A percentile compares a stretch with the other conserved stretches of the same genome.
phyloP scores from a whole-genome alignment of 2,888 invertebrate genomes.

The Drosophila borealis region DNA sequence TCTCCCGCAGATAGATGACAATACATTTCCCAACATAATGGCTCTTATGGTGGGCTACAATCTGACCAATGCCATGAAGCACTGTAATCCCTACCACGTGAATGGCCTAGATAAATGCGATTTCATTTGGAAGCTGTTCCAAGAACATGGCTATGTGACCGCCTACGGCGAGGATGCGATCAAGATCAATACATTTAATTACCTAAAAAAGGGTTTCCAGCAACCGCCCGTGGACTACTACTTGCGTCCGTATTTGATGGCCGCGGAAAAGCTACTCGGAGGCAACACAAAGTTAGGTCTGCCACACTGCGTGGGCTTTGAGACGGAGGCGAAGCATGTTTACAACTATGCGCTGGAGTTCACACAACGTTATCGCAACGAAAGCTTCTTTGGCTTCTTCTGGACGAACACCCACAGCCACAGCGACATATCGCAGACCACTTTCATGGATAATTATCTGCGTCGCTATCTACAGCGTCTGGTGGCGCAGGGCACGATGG shows the following conservation, averaged over 20 bases:
- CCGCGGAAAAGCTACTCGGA: slow-evolving; percentile 87
- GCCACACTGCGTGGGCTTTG: slow-evolving; percentile 88
- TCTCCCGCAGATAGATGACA: slow-evolving; percentile 90
- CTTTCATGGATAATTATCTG: slow-evolving; percentile 88
- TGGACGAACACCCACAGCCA: slow-evolving; percentile 93
- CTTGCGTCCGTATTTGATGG: slow-evolving; percentile 89
- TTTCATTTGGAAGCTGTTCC: slow-evolving; percentile 92
- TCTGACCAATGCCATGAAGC: slow-evolving; percentile 84
- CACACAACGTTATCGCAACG: slow-evolving; percentile 87
- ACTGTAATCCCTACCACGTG: slow-evolving; percentile 85
- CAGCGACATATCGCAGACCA: slow-evolving; percentile 88
- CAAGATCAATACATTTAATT: slow-evolving; percentile 89
- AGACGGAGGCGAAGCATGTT: slow-evolving; percentile 88
- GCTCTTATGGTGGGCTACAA: slow-evolving; percentile 91
- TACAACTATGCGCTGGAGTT: slow-evolving; percentile 90
- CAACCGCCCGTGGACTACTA: slow-evolving; percentile 93
- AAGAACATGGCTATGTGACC: slow-evolving; percentile 90
- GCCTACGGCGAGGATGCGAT: slow-evolving; percentile 92
- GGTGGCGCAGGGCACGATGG: slow-evolving; percentile 86
- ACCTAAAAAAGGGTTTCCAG: slow-evolving; percentile 89
- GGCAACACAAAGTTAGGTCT: slow-evolving; percentile 86
- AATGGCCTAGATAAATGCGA: slow-evolving; percentile 89
- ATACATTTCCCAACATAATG: slow-evolving; percentile 95
- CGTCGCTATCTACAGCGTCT: slow-evolving; percentile 87
- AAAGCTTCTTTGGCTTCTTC: slow-evolving; percentile 90